A percentile compares a stretch with the other conserved stretches of the same genome.
Conservation (phyloP, 92 coral and sea anemone species). For the Siderastrea siderea region DNA sequence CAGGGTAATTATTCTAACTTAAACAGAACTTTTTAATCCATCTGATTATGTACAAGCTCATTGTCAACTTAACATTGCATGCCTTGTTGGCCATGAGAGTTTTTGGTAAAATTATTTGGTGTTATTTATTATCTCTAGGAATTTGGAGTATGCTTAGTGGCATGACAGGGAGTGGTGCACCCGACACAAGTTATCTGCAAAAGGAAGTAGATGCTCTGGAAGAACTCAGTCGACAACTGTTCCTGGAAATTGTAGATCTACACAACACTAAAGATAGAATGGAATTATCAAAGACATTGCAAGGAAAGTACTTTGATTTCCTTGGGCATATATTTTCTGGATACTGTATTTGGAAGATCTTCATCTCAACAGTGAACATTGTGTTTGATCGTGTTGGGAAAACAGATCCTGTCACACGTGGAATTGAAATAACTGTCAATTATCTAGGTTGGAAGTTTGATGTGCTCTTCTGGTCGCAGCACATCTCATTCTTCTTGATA, state of each 20-base stretch:
- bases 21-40: too few species aligned
- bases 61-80: too few species aligned
- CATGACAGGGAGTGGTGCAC: slow-evolving; percentile 71
- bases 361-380: slow-evolving; percentile 98
- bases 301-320: slow-evolving; percentile 97
- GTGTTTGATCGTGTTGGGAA: slow-evolving; percentile 99
- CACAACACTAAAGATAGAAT: slow-evolving; percentile 94
- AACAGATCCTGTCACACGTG: slow-evolving; percentile 96
- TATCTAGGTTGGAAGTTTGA: slow-evolving; percentile 94
- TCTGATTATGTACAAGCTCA: too few species aligned
- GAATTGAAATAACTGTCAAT: slow-evolving; percentile 95
- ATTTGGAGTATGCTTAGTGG: slow-evolving; percentile 94
- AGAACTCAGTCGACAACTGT: slow-evolving; percentile 97
- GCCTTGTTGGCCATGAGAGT: neutral
- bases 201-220: slow-evolving; percentile 92
- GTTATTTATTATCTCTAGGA: slow-evolving; percentile 58
- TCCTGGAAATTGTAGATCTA: slow-evolving; percentile 94
- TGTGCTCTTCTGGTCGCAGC: slow-evolving; percentile 98
- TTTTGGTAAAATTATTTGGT: neutral
- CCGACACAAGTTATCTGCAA: slow-evolving; percentile 87
- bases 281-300: slow-evolving; percentile 97
- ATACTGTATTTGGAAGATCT: slow-evolving; percentile 98
- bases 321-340: slow-evolving; percentile 98
- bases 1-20: too few species aligned
- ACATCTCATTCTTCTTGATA: slow-evolving; percentile 90